Evolutionary conservation across 2,113 vertebrate genomes (phyloP).

Genomic region (Guaruba guarouba): DNA sequence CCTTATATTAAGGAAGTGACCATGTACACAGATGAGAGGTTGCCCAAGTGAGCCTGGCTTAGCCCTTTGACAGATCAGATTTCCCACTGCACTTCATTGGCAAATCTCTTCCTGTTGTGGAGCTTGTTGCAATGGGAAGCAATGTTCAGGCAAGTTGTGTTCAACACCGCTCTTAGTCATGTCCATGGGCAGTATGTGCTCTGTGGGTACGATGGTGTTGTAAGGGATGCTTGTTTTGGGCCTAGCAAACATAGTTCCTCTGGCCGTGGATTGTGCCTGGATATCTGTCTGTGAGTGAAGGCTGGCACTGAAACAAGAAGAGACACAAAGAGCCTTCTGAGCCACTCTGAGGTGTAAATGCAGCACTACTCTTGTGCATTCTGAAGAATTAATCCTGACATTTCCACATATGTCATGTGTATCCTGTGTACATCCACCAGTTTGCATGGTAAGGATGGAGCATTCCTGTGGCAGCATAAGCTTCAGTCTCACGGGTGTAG

Average conservation of each 20-base stretch:
- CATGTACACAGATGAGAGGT: not conserved
- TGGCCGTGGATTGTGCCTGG: not conserved
- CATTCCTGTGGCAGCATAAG: not conserved
- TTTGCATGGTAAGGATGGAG: not conserved
- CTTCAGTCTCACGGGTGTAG: not conserved
- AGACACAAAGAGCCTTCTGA: not conserved
- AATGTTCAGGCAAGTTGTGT: not conserved
- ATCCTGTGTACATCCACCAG: not conserved
- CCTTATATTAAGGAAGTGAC: not conserved
- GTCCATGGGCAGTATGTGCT: not conserved
- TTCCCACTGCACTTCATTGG: accelerated
- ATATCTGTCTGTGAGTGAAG: accelerated
- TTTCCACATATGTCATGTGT: not conserved
- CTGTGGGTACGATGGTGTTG: not conserved
- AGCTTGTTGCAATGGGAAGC: not conserved
- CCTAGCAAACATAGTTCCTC: accelerated
- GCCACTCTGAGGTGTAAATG: not conserved
- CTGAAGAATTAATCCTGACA: not conserved
- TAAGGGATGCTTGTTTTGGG: not conserved
- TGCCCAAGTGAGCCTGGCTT: not conserved
- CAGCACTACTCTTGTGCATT: not conserved
- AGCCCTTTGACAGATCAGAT: not conserved
- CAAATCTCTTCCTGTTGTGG: not conserved
- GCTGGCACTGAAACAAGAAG: not conserved
- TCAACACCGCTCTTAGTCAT: not conserved